phyloP scores from a whole-genome alignment of 1,140 invertebrate genomes.

The Drosophila nikananu region DNA sequence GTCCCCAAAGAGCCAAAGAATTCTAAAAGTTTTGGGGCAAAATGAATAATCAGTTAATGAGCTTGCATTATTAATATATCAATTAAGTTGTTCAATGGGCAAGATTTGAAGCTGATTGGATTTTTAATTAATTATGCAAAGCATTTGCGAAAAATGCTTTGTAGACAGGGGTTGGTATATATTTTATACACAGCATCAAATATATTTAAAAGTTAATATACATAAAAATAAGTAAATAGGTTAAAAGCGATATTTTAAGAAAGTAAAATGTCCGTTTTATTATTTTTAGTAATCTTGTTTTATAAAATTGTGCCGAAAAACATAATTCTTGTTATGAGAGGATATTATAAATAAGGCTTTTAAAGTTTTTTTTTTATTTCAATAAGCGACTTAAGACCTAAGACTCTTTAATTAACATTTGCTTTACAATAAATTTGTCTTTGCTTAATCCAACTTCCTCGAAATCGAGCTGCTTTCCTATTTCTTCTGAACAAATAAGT shows the following conservation, averaged over 20 bases:
- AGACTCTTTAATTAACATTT: not conserved
- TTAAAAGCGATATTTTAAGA: too few relatives aligned
- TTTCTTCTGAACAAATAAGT: not conserved
- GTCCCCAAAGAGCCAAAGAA: not conserved
- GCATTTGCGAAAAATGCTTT: not conserved
- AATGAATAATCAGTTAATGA: constrained; percentile 35
- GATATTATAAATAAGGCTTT: too few relatives aligned
- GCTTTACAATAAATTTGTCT: not conserved
- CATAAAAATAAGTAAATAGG: too few relatives aligned
- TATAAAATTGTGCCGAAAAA: too few relatives aligned
- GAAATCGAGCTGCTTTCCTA: not conserved
- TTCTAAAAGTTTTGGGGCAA: not conserved
- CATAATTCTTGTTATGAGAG: too few relatives aligned
- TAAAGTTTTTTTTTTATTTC: too few relatives aligned
- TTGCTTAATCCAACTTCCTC: fast-evolving
- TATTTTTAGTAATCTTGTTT: too few relatives aligned
- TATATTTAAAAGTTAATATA: too few relatives aligned
- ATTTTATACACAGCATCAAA: too few relatives aligned
- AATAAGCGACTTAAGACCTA: too few relatives aligned
- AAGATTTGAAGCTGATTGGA: not conserved
- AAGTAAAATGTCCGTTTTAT: too few relatives aligned
- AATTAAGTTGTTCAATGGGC: constrained; percentile 4
- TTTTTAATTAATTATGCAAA: not conserved
- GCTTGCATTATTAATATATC: constrained; percentile 28
- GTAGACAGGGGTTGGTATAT: too few relatives aligned